Evolutionary conservation across 2,113 vertebrate genomes (phyloP).

Genomic region (Pteronura brasiliensis): DNA sequence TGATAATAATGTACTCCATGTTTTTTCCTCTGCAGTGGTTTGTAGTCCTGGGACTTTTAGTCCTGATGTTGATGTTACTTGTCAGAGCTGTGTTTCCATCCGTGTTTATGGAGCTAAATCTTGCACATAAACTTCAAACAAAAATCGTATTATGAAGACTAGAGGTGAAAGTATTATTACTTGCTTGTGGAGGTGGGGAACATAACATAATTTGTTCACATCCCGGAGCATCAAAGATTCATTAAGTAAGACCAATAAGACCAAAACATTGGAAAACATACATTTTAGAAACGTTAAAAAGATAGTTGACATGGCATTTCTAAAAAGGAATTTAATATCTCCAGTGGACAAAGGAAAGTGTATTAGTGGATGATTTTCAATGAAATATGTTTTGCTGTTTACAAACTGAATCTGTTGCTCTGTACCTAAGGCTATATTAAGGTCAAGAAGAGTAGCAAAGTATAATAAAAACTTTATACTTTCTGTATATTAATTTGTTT

Average conservation of each 20-base stretch:
- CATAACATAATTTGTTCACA: not conserved
- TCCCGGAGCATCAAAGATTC: not conserved
- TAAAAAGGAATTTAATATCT: not conserved
- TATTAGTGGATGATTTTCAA: conserved; percentile 31
- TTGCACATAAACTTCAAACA: conserved; percentile 68
- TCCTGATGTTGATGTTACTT: conserved; percentile 74
- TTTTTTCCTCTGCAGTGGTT: conserved; percentile 79
- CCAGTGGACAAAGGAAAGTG: not conserved
- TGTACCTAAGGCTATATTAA: conserved; percentile 42
- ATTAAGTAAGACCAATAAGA: conserved; percentile 12
- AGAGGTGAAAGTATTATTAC: not conserved
- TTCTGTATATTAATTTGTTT: conserved; percentile 51
- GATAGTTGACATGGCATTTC: not conserved
- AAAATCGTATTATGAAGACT: not conserved
- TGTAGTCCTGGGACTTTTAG: conserved; percentile 84
- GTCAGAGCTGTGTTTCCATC: conserved; percentile 69
- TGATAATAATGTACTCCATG: not conserved
- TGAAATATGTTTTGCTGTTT: conserved; percentile 46
- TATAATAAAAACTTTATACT: conserved; percentile 65
- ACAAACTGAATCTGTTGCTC: conserved; percentile 53
- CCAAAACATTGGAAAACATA: conserved; percentile 19
- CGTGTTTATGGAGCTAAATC: conserved; percentile 78
- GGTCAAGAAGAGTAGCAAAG: conserved; percentile 19
- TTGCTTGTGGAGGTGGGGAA: conserved; percentile 11
- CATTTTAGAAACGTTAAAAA: not conserved